Evolutionary conservation across 1,140 invertebrate species (phyloP).

Genomic region (Zaprionus africanus): DNA sequence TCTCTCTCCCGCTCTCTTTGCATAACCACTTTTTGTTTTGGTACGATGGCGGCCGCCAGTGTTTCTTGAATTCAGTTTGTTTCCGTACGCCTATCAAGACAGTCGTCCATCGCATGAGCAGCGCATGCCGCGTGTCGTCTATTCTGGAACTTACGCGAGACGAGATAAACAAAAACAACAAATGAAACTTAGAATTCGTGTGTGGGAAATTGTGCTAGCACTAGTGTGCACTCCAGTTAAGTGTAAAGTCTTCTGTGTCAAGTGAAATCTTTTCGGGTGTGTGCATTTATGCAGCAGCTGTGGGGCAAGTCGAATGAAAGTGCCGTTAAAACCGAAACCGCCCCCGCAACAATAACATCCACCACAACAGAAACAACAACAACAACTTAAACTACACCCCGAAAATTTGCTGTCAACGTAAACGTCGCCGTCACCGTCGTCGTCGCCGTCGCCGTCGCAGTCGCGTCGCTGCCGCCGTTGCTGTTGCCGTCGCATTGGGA

Average conservation of each 20-base stretch:
- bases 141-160: conserved; percentile 44
- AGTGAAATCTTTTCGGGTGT: conserved; percentile 44
- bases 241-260: background rate
- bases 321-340: conserved; percentile 63
- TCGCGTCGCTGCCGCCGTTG: conserved; percentile 26
- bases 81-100: conserved; percentile 50
- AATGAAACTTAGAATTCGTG: conserved; percentile 27
- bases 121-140: conserved; percentile 30
- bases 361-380: conserved; percentile 21
- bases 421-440: conserved; percentile 10
- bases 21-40: conserved; percentile 34
- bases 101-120: conserved; percentile 37
- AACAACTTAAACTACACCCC: conserved; percentile 53
- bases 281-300: conserved; percentile 35
- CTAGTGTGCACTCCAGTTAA: conserved; percentile 12
- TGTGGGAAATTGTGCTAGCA: conserved; percentile 1
- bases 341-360: conserved; percentile 67
- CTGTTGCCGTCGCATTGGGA: conserved; percentile 56
- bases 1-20: conserved; percentile 7
- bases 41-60: conserved; percentile 7
- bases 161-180: conserved; percentile 44
- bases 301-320: conserved; percentile 39
- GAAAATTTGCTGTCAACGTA: conserved; percentile 42
- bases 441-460: conserved; percentile 14
- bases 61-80: conserved; percentile 59